A percentile compares a stretch with the other conserved stretches of the same genome.
These are phyloP conservation scores for Schizaphis graminum DNA, from an alignment of 2,888 invertebrate genomes.

Conservation along the genomic window DNA sequence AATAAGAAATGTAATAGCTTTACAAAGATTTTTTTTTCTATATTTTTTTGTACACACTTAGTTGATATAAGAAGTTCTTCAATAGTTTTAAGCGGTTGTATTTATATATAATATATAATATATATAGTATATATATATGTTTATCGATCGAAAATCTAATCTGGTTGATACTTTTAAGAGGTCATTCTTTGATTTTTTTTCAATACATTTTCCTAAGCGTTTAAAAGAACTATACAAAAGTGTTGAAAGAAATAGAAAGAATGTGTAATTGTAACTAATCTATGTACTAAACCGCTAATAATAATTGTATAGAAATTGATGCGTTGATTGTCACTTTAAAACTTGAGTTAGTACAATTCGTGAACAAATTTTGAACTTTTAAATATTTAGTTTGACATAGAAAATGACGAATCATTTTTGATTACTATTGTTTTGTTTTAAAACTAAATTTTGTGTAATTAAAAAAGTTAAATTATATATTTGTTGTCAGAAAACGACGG, in stretches of 20 bases:
- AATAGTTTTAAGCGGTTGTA: background rate
- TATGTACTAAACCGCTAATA: background rate
- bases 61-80: background rate
- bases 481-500: background rate
- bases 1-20: background rate
- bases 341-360: background rate
- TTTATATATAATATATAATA: no score
- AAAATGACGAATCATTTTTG: background rate
- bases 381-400: background rate
- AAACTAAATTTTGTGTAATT: background rate
- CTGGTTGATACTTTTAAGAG: constrained; percentile 8
- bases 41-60: background rate
- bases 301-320: background rate
- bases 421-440: background rate
- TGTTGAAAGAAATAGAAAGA: background rate
- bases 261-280: background rate
- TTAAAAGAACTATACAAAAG: background rate
- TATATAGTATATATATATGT: background rate
- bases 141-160: background rate
- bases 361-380: background rate
- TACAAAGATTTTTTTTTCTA: background rate
- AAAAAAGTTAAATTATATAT: constrained; percentile 16
- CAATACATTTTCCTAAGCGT: background rate
- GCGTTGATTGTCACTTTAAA: background rate
- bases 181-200: background rate